Evolutionary conservation across 2,113 vertebrate genomes (phyloP), one percentile per base, ranked within the genome.

Genomic region (Ageneiosus marmoratus): DNA sequence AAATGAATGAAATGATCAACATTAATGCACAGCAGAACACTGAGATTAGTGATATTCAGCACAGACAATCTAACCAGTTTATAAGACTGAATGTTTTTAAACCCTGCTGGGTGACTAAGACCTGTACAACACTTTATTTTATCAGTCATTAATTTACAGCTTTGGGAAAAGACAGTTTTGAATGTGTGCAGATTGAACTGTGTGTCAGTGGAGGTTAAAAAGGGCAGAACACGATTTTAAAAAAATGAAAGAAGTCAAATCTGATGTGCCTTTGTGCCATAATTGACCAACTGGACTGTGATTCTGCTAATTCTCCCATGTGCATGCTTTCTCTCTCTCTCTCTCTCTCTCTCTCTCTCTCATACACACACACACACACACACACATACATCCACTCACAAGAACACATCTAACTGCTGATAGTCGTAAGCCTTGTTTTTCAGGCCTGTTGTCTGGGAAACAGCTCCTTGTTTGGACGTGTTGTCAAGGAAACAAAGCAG

Each of bases 401-500:
- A 11, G 16, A 69, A 73, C 85, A 81, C 80, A 83, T 79, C 82
- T 82, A 76, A 77, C 62, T 76, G 48, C 83, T 88, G 83, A 85
- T 80, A 77, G 77, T 81, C 84, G 15, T 89, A 87, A 87, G 90
- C 87, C 89, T 89, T 89, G 88, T 78, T 80, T 91, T 92, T 92
- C 88, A 88, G 89, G 88, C 89, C 88, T 89, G 93, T 94, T 94
- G 93, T 93, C 93, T 86, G 81, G 93, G 94, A 91, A 91, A 94
- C 94, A 88, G 86, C 88, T 92, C 89, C 90, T 93, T 95, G 93
- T 94, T 95, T 94, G 89, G 91, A 91, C 87, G 76, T 89, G 93
- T 94, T 90, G 93, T 92, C 93, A 94, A 90, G 93, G 94, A 91
- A 93, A 94, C 93, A 92, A 93, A 93, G 88, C 91, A 86, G 84